A percentile compares a stretch with the other conserved stretches of the same genome.
These are phyloP conservation scores for Erythrolamprus reginae DNA, from an alignment of 2,113 vertebrate genomes.

Conservation along the genomic window DNA sequence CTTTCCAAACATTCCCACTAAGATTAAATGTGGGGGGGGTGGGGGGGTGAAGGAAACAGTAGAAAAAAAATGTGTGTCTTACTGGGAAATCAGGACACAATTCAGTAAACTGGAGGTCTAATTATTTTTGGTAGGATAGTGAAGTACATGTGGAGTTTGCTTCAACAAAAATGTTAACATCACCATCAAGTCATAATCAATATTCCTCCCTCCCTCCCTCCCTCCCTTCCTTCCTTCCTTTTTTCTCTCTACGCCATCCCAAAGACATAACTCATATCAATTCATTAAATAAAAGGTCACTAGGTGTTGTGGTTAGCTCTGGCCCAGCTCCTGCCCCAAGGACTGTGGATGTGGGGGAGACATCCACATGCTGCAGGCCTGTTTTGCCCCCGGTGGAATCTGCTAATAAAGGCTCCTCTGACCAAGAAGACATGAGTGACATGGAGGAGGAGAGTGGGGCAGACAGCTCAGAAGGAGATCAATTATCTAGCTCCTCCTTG, in stretches of 20 bases:
- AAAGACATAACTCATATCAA: not conserved
- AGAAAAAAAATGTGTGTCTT: not conserved
- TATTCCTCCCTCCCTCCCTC: no score
- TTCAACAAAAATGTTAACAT: not conserved
- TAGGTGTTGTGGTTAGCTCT: no score
- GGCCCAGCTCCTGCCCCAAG: no score
- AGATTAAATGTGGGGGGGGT: not conserved
- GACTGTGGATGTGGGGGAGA: no score
- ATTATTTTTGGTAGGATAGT: not conserved
- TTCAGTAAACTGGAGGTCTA: not conserved
- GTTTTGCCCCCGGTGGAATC: no score
- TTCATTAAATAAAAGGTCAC: not conserved
- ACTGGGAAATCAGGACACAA: not conserved
- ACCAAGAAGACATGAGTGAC: no score
- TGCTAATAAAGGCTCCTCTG: no score
- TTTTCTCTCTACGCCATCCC: not conserved
- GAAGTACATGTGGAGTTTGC: not conserved
- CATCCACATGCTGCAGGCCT: no score
- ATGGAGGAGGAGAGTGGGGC: no score
- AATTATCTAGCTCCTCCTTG: no score
- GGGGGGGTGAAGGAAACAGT: rapidly evolving
- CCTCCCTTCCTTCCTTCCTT: no score
- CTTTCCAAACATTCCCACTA: rapidly evolving
- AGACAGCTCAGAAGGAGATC: no score
- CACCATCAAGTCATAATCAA: not conserved